Conservation (phyloP, 2,888 invertebrate species). For the Pycnomerus fuliginosus region DNA sequence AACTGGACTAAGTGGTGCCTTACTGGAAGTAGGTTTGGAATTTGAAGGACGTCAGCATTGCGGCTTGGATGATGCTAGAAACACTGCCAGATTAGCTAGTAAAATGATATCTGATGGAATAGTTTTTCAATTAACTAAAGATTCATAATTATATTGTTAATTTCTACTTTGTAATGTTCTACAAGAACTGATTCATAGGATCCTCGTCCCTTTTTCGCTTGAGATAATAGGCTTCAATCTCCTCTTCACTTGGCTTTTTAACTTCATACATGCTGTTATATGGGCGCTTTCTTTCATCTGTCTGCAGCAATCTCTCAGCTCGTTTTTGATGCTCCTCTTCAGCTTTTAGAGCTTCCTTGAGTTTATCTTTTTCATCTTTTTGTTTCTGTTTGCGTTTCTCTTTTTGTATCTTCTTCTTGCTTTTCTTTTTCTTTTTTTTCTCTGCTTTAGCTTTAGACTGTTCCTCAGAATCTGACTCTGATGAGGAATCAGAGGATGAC, state of each 20-base stretch:
- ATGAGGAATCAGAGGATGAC: conserved; percentile 29
- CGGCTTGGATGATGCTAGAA: conserved; percentile 63
- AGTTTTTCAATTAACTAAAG: conserved; percentile 30
- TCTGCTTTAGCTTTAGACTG: conserved; percentile 34
- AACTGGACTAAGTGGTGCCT: conserved; percentile 57
- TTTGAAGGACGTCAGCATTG: conserved; percentile 64
- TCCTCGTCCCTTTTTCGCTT: conserved; percentile 84
- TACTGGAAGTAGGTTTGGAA: conserved; percentile 57
- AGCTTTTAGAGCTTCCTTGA: conserved; percentile 64
- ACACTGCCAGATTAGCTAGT: conserved; percentile 59
- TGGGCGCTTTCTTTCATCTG: conserved; percentile 88
- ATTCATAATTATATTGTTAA: conserved; percentile 29
- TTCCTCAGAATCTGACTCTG: conserved; percentile 40
- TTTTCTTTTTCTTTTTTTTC: conserved; percentile 59
- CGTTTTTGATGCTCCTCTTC: conserved; percentile 63
- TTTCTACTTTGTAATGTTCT: conserved; percentile 9
- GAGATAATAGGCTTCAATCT: conserved; percentile 91
- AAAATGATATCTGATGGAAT: no score
- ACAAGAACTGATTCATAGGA: conserved; percentile 78
- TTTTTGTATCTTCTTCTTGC: conserved; percentile 53
- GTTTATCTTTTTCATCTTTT: conserved; percentile 56
- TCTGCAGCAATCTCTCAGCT: conserved; percentile 64
- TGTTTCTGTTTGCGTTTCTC: conserved; percentile 45
- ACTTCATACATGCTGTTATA: conserved; percentile 90
- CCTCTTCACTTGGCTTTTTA: conserved; percentile 85